Conservation (phyloP, 2,797 vertebrate genomes). For the Takifugu rubripes region DNA sequence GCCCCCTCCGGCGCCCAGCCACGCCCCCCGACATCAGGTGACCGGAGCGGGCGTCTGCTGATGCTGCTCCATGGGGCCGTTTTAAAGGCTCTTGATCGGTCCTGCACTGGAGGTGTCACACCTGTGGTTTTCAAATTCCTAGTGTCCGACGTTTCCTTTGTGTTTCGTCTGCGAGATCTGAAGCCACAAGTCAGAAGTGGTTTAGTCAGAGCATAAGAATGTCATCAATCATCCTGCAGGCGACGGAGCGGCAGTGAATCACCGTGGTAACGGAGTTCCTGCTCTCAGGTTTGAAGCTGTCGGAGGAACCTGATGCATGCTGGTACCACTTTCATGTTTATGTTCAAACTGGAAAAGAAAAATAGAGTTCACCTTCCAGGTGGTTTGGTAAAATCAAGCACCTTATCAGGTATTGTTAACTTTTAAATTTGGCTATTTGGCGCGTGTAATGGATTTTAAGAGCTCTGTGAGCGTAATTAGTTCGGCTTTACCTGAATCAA, state of each 20-base stretch:
- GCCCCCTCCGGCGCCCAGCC: background rate
- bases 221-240: slow-evolving; percentile 23
- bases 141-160: slow-evolving; percentile 6
- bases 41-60: slow-evolving; percentile 42
- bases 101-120: slow-evolving; percentile 17
- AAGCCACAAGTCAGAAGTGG: slow-evolving; percentile 15
- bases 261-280: slow-evolving; percentile 11
- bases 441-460: too few relatives aligned
- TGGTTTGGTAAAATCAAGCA: too few relatives aligned
- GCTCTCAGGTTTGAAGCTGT: slow-evolving; percentile 24
- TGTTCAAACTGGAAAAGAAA: background rate
- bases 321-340: slow-evolving; percentile 14
- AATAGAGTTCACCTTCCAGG: background rate
- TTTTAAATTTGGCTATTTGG: too few relatives aligned
- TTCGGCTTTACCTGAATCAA: too few relatives aligned
- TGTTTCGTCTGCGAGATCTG: slow-evolving; percentile 16
- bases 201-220: slow-evolving; percentile 20
- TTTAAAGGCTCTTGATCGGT: slow-evolving; percentile 20
- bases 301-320: background rate
- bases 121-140: slow-evolving; percentile 15
- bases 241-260: slow-evolving; percentile 13
- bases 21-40: slow-evolving; percentile 25
- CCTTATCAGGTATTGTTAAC: too few relatives aligned
- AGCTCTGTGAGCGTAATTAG: too few relatives aligned
- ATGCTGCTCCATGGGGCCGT: slow-evolving; percentile 14